A percentile compares a stretch with the other conserved stretches of the same genome.
Conservation (phyloP, 2,113 vertebrate genomes). For the Notiomystis cincta region DNA sequence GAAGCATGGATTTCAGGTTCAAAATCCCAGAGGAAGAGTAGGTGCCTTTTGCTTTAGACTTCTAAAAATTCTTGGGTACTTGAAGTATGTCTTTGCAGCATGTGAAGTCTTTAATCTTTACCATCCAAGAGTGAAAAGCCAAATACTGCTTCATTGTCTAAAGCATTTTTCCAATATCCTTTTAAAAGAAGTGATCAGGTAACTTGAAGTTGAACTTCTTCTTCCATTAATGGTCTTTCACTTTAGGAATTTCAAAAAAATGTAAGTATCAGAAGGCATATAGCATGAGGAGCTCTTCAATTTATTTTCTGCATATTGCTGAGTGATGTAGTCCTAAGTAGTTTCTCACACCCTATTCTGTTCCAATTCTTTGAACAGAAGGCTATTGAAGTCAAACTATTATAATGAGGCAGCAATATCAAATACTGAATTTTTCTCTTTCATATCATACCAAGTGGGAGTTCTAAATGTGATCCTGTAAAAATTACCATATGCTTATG, state of each 20-base stretch:
- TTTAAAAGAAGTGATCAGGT: not conserved
- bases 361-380: constrained; percentile 31
- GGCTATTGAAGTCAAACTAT: constrained; percentile 35
- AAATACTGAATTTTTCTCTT: constrained; percentile 28
- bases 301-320: constrained; percentile 18
- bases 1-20: not conserved
- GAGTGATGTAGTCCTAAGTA: constrained; percentile 14
- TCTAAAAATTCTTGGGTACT: not conserved
- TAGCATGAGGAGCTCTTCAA: not conserved
- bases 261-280: not conserved
- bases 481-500: constrained; percentile 46
- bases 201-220: not conserved
- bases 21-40: not conserved
- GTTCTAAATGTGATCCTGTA: constrained; percentile 1
- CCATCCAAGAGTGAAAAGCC: not conserved
- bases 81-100: not conserved
- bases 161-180: not conserved
- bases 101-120: not conserved
- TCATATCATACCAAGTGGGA: constrained; percentile 9
- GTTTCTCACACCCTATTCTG: constrained; percentile 12
- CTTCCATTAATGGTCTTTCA: not conserved
- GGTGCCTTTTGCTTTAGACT: not conserved
- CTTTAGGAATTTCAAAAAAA: not conserved
- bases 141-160: not conserved
- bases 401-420: constrained; percentile 31